Evolutionary conservation across 2,113 vertebrate species (phyloP), one percentile per base, ranked within the genome.

Genomic region (Laticauda colubrina): DNA sequence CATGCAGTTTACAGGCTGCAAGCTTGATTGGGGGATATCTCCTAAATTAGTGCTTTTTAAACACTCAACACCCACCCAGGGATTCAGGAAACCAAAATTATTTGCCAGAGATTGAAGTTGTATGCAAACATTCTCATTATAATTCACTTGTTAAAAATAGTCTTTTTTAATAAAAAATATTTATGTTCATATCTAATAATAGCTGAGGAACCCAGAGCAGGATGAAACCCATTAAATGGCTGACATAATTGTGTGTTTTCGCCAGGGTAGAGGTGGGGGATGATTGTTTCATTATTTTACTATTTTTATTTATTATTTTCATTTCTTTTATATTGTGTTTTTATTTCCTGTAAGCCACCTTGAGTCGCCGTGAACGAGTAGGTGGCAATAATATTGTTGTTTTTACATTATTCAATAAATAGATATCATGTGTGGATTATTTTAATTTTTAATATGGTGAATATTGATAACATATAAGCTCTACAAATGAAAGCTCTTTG

Each of bases 241-340:
- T 69, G 12, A 69, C 14, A 15, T n/a, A 12, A n/a, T 4, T n/a
- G 29, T 69, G 11, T n/a, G 61, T 69, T 69, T 11, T n/a, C 0
- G 0, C 61, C 0, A 0, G 12, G 29, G 0, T n/a, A 29, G 48
- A 51, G 48, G 48, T 51, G 0, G 21, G 56, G 20, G 6, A 39
- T 29, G 1, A 64, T 64, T 64, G 29, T 64, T 64, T 64, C 10
- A 64, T 64, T 12, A 29, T 64, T 64, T 64, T 29, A 64, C 21
- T 29, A 61, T 61, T 61, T 26, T 61, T 61, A 26, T 61, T 61
- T 23, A 29, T 29, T 29, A 64, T 64, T 64, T 23, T 23, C 7
- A 54, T 64, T 29, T 64, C 24, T 64, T 64, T 29, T 64, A 12
- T 64, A 29, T 64, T 64, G 61, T 12, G 61, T 29, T 64, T 64